phyloP scores from a whole-genome alignment of 2,113 vertebrate species.

The Psilopsiagon aymara region DNA sequence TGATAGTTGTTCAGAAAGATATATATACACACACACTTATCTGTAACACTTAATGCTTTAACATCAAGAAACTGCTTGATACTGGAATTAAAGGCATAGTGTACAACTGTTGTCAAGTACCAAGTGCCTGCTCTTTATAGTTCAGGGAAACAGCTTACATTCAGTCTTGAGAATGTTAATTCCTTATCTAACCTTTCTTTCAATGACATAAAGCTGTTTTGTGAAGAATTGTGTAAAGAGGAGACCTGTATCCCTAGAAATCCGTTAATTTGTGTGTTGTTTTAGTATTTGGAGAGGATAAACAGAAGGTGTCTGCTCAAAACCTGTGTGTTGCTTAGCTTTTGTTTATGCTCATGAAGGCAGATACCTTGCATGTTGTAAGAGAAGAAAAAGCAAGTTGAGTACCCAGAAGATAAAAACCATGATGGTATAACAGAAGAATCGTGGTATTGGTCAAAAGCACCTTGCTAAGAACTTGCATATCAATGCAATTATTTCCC shows the following conservation, averaged over 20 bases:
- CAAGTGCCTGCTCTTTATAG: background rate
- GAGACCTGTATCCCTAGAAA: background rate
- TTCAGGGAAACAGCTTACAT: background rate
- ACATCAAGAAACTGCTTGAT: background rate
- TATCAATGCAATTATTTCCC: background rate
- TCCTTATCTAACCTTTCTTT: background rate
- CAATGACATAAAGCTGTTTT: background rate
- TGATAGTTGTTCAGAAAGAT: background rate
- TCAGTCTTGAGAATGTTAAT: background rate
- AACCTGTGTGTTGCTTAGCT: background rate
- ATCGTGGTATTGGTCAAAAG: background rate
- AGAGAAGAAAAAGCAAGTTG: background rate
- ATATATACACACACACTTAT: background rate
- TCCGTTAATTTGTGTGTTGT: background rate
- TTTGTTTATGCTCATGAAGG: background rate
- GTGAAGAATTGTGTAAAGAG: background rate
- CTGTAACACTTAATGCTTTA: background rate
- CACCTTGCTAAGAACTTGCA: background rate
- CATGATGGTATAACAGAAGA: background rate
- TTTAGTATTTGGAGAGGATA: background rate
- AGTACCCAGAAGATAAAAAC: background rate
- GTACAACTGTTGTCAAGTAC: background rate
- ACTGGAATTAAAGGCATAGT: too few relatives aligned
- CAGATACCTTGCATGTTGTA: background rate
- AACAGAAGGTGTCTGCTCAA: background rate